Evolutionary conservation across 1,140 invertebrate genomes (phyloP), one percentile per base, ranked within the genome.

Genomic region (Diachasma alloeum): DNA sequence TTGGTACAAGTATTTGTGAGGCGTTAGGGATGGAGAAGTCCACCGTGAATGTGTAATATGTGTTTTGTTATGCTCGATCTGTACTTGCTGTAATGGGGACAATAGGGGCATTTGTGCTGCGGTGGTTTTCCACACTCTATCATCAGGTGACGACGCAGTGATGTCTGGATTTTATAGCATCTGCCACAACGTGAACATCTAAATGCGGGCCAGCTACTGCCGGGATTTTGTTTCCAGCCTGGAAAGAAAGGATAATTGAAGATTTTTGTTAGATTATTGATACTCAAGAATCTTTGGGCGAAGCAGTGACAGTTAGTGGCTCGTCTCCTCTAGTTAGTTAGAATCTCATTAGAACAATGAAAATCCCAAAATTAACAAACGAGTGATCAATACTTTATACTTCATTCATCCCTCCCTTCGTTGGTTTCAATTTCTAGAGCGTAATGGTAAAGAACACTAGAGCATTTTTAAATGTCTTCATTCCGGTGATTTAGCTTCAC

Each of bases 151-250:
- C 90, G 88, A 75, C 89, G 88, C 4, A 92, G 78, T 4, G 91
- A 91, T 36, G 90, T 87, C 74, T 91, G 91, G 36, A 90, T 87
- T 75, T 91, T 91, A 83, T 93, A 93, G 2, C 86, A 85, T 53
- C 92, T 89, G 17, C 88, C 89, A 71, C 92, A 93, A 81, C 93
- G 92, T 56, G 92, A 90, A 84, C 94, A 96, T 31, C 92, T 91
- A 84, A 93, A 94, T 83, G 91, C 91, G 6, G 90, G 85, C 75
- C 83, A 84, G 68, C 22, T 0, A 9, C 19, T 22, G 26, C 8
- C 15, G n/a, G 13, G 10, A n/a, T 56, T n/a, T 9, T 17, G 15
- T 19, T 44, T 2, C 1, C 48, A 36, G 10, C 48, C 71, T 72
- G 71, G 36, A 72, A 72, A 72, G 53, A 36, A 59, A 48, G 0